A percentile compares a stretch with the other conserved stretches of the same genome.
Evolutionary conservation across 2,888 invertebrate species (phyloP).

Genomic region (Eucriotettix oculatus): DNA sequence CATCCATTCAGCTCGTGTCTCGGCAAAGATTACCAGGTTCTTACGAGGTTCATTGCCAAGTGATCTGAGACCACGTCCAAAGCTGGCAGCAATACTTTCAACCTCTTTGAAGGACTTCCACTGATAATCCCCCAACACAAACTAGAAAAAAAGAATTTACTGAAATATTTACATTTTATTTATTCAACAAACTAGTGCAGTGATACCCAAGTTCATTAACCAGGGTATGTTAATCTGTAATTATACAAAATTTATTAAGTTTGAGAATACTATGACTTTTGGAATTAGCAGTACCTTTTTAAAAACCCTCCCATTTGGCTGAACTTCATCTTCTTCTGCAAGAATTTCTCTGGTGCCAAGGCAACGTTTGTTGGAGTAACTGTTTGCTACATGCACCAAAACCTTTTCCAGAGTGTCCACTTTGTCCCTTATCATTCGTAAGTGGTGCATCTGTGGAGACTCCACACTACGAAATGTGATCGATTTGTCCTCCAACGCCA

Average conservation of each 20-base stretch:
- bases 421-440: constrained; percentile 54
- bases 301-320: constrained; percentile 86
- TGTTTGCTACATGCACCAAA: constrained; percentile 58
- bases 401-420: constrained; percentile 72
- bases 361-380: constrained; percentile 57
- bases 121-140: constrained; percentile 80
- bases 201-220: neutral
- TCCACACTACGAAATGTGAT: constrained; percentile 59
- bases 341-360: constrained; percentile 82
- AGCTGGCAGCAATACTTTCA: constrained; percentile 53
- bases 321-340: constrained; percentile 85
- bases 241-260: too few relatives aligned
- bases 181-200: neutral
- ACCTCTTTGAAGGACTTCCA: constrained; percentile 77
- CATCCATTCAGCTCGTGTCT: constrained; percentile 97
- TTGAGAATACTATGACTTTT: too few relatives aligned
- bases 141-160: constrained; percentile 32
- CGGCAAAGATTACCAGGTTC: constrained; percentile 87
- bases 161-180: neutral
- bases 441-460: constrained; percentile 50
- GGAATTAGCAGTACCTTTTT: constrained; percentile 41
- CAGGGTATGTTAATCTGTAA: too few relatives aligned
- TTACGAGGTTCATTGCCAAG: constrained; percentile 54
- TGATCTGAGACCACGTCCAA: constrained; percentile 71
- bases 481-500: constrained; percentile 43